phyloP scores from a whole-genome alignment of 2,113 vertebrate genomes.

The Chaetorhynchus papuensis region DNA sequence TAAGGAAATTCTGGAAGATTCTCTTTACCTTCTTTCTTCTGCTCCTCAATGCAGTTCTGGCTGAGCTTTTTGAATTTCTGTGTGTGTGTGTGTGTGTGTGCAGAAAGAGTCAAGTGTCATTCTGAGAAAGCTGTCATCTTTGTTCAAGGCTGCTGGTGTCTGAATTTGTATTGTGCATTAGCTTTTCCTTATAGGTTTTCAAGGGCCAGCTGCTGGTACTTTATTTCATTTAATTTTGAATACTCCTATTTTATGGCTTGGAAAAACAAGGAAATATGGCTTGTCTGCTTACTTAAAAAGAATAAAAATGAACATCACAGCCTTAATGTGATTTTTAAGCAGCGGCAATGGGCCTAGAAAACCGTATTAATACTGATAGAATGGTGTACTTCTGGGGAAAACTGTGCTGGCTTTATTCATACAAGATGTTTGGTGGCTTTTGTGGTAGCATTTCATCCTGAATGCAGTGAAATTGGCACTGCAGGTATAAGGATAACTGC shows the following conservation, averaged over 20 bases:
- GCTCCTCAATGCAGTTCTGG: not conserved
- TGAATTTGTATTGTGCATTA: constrained; percentile 6
- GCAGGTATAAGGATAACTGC: not conserved
- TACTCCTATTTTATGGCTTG: not conserved
- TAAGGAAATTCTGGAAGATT: not conserved
- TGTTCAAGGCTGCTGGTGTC: constrained; percentile 13
- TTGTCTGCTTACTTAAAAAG: constrained; percentile 26
- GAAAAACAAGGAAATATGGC: constrained; percentile 5
- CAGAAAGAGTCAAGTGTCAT: not conserved
- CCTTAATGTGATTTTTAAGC: constrained; percentile 16
- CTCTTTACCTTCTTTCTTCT: not conserved
- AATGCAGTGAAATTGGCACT: not conserved
- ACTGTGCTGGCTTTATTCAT: not conserved
- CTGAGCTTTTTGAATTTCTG: not conserved
- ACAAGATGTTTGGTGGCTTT: not conserved
- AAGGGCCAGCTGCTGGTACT: not conserved
- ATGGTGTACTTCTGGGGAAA: not conserved
- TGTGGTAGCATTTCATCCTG: not conserved
- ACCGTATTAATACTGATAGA: not conserved
- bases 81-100: not conserved
- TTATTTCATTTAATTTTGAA: constrained; percentile 45
- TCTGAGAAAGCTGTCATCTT: not conserved
- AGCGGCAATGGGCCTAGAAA: not conserved
- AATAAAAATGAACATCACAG: not conserved
- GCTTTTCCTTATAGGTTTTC: constrained; percentile 7